Percentiles rank a stretch among this genome's conserved stretches.
These are phyloP conservation scores for Furcifer pardalis DNA, from an alignment of 2,797 vertebrate genomes.

Conservation along the genomic window DNA sequence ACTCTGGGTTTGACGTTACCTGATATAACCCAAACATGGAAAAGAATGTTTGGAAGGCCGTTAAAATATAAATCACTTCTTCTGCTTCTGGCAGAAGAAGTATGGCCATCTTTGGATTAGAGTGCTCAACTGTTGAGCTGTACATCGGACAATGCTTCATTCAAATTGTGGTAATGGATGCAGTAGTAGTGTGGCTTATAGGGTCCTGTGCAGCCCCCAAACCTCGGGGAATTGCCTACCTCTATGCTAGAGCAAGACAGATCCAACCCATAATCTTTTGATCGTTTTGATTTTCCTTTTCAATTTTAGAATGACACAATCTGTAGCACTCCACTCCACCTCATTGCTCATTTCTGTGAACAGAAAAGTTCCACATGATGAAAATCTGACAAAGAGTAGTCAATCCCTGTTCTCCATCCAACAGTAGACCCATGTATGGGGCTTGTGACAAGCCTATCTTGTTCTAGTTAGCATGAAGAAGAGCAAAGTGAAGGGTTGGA, in stretches of 20 bases:
- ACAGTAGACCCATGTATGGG: not conserved
- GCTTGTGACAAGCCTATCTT: not conserved
- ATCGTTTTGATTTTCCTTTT: not conserved
- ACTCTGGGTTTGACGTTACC: not conserved
- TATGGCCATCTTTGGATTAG: not conserved
- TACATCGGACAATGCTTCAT: not conserved
- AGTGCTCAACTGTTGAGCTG: not conserved
- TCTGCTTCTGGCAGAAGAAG: no score
- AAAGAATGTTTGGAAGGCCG: not conserved
- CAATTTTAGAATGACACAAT: no score
- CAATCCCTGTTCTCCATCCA: not conserved
- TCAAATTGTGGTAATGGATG: not conserved
- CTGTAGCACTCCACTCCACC: no score
- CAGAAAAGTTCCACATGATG: not conserved
- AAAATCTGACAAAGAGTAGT: not conserved
- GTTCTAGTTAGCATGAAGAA: not conserved
- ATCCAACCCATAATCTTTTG: not conserved
- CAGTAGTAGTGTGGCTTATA: not conserved
- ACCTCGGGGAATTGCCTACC: not conserved
- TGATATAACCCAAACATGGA: not conserved
- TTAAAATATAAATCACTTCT: not conserved
- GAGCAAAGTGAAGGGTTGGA: slow-evolving; percentile 18
- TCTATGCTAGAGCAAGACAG: not conserved
- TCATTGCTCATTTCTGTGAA: not conserved
- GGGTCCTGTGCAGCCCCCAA: not conserved